Conservation (phyloP, 2,113 vertebrate genomes). For the Strigops habroptila region DNA sequence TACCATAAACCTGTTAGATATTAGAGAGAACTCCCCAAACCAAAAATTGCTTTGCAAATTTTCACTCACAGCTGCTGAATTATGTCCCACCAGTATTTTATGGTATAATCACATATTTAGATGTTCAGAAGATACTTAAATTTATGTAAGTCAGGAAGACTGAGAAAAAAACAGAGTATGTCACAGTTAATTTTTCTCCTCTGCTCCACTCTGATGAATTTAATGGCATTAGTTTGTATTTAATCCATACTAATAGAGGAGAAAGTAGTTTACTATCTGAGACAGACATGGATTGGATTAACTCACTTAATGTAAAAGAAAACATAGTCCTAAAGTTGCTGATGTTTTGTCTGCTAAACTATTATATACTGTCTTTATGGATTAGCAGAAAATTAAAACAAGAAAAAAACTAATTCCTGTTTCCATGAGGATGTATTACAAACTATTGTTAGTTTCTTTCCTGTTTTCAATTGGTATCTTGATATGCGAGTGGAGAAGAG, state of each 20-base stretch:
- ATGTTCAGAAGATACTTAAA: background rate
- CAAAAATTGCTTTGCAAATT: background rate
- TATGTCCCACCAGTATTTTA: background rate
- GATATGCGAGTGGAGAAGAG: background rate
- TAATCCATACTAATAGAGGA: background rate
- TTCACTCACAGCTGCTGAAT: background rate
- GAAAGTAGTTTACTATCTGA: background rate
- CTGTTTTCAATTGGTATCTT: background rate
- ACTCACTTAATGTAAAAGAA: background rate
- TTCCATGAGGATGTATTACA: background rate
- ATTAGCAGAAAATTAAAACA: background rate
- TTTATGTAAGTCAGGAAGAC: background rate
- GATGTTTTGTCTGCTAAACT: background rate
- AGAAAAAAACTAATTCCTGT: background rate
- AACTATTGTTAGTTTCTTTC: background rate
- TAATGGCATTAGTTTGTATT: background rate
- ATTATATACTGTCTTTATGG: background rate
- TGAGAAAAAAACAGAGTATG: background rate
- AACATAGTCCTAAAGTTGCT: background rate
- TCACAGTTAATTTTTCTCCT: background rate
- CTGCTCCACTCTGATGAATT: background rate
- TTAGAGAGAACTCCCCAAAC: background rate
- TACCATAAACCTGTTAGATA: background rate
- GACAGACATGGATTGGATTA: background rate
- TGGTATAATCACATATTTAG: background rate